Evolutionary conservation across 1,140 invertebrate species (phyloP).

Genomic region (Drosophila neocordata): DNA sequence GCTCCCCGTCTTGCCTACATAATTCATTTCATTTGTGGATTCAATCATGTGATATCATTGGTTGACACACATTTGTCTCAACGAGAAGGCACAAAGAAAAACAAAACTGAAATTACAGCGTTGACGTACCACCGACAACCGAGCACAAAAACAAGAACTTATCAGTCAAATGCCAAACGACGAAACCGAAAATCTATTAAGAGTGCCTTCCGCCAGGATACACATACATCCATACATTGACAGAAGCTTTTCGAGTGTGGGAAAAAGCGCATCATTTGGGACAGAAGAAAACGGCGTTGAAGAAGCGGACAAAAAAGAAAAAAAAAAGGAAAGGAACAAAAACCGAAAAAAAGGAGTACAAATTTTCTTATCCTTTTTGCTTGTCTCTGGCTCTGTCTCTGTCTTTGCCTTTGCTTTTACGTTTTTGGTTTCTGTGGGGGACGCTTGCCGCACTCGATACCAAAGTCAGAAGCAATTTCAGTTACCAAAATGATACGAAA

Average conservation of each 20-base stretch:
- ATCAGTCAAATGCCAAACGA: constrained; percentile 61
- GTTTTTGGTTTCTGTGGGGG: constrained; percentile 12
- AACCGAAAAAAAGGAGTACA: constrained; percentile 4
- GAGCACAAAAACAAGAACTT: constrained; percentile 35
- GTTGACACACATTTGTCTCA: constrained; percentile 51
- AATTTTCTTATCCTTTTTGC: not conserved
- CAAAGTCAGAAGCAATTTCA: constrained; percentile 49
- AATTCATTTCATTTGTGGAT: constrained; percentile 25
- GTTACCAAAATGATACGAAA: constrained; percentile 19
- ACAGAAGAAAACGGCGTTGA: not conserved
- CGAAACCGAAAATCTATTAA: constrained; percentile 58
- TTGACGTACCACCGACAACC: constrained; percentile 1
- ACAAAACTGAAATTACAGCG: not conserved
- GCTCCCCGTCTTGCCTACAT: not conserved
- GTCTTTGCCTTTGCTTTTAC: constrained; percentile 13
- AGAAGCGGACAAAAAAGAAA: not conserved
- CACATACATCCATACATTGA: not conserved
- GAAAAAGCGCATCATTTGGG: constrained; percentile 3
- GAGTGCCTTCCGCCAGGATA: constrained; percentile 44
- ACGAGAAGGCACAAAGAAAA: not conserved
- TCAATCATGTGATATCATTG: constrained; percentile 35
- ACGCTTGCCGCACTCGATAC: constrained; percentile 18
- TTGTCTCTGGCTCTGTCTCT: not conserved
- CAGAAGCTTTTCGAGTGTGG: not conserved
- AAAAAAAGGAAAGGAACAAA: not conserved